Conservation (phyloP, 2,113 vertebrate genomes). For the Heliornis fulica region DNA sequence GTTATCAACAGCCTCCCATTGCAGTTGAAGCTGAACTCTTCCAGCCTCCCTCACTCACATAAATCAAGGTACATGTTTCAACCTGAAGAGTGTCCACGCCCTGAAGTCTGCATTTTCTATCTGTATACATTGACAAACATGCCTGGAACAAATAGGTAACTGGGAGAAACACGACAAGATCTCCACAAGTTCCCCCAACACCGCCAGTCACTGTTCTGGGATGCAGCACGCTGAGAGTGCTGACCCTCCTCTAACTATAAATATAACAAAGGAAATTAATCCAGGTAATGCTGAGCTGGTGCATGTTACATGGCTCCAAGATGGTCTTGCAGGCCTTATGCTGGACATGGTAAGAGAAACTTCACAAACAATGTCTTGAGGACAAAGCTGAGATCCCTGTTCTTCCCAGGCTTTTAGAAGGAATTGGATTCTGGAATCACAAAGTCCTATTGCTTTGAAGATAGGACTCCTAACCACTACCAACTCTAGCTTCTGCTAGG, state of each 20-base stretch:
- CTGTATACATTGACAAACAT: background rate
- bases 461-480: background rate
- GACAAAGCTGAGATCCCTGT: background rate
- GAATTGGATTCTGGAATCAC: background rate
- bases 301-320: background rate
- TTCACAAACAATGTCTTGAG: background rate
- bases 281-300: background rate
- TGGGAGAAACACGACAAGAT: background rate
- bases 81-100: background rate
- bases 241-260: background rate
- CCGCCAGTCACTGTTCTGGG: background rate
- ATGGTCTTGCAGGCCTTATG: background rate
- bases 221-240: background rate
- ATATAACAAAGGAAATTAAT: background rate
- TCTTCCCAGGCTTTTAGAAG: background rate
- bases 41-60: background rate
- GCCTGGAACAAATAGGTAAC: background rate
- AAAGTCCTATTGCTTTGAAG: background rate
- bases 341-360: background rate
- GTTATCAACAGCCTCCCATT: background rate
- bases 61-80: background rate
- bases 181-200: background rate
- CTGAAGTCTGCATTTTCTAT: background rate
- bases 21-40: background rate
- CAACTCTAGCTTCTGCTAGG: background rate